Evolutionary conservation across 2,113 vertebrate species (phyloP), one percentile per base, ranked within the genome.

Genomic region (Colistium nudipinnis): DNA sequence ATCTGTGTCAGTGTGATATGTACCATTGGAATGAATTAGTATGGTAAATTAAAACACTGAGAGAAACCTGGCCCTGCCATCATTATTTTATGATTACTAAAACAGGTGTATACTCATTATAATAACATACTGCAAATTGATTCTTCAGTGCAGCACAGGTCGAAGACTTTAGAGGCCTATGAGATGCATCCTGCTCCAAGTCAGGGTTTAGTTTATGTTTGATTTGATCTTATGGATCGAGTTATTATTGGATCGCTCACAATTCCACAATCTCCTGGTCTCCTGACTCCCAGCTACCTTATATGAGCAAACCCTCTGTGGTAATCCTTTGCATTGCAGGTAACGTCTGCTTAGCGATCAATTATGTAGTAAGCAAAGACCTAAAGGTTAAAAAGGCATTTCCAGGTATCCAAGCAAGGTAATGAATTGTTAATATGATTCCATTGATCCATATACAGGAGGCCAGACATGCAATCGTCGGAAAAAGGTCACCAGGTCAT

Each of bases 361-460:
- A 93, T 92, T 85, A 92, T 91, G 86, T 83, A 93, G 74, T 10
- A 53, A 31, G 67, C 22, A 69, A 65, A 76, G 82, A 80, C 82
- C 78, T 76, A 78, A 59, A 84, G 81, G 78, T 92, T 90, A 87
- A 89, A 89, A 85, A 87, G 84, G 43, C 24, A 39, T 78, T 75
- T 83, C 76, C 78, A 61, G 81, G 73, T 76, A 87, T 90, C 83
- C 86, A 83, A n/a, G 64, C 22, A 4, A 61, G 71, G 61, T 74
- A 55, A 90, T 91, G 68, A 91, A 91, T 91, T 82, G 77, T 91
- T 91, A 89, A 92, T 91, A 65, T 43, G 61, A 84, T 70, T 80
- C 57, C 74, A 49, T 82, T 75, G 57, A 48, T 74, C 51, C 62
- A 80, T 62, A 61, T 47, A n/a, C n/a, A n/a, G n/a, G n/a, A 60